Base-by-base conservation (phyloP, 2,797 vertebrate species). In the Salarias fasciatus region DNA sequence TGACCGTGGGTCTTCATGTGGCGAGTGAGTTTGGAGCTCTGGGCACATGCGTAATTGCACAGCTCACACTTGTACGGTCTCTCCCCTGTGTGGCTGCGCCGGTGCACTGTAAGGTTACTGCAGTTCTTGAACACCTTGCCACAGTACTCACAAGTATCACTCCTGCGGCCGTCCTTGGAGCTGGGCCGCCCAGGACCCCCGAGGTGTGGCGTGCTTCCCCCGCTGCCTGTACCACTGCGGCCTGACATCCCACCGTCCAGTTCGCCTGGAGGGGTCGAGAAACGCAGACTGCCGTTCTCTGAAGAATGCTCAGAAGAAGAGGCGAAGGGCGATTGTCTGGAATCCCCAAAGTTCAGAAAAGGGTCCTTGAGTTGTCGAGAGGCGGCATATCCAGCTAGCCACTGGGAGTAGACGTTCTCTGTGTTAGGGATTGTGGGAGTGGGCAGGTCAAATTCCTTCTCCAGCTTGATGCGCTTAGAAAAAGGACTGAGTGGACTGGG, bases 1-100 rank as follows among this genome's bases (percentile, higher is more conserved):
- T 99, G 98, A 93, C 98, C 98, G 69, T 99, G 98, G 90, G 98
- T 99, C 96, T 99, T 99, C 98, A 99, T 99, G 94, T 99, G 98
- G 93, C 98, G 96, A 83, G 98, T 99, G 90, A 99, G 97, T 94
- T 99, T 99, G 95, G 97, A 99, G 96, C 97, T 99, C 95, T 99
- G 98, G 88, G 98, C 98, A 91, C 98, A 99, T 84, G 98, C 98
- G 88, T 99, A 99, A 94, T 98, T 99, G 94, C 98, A 99, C 92
- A 99, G 96, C 88, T 98, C 97, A 93, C 98, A 99, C 87, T 99
- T 99, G 94, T 99, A 99, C 50, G 98, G 98, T 93, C 98, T 94
- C 92, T 99, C 98, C 77, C 98, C 98, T 67, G 98, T 99, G 96
- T 99, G 98, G 93, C 97, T 99, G 90, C 97, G 96, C 92, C 98